Conservation (phyloP, 2,113 vertebrate genomes). For the Ctenomys sociabilis region DNA sequence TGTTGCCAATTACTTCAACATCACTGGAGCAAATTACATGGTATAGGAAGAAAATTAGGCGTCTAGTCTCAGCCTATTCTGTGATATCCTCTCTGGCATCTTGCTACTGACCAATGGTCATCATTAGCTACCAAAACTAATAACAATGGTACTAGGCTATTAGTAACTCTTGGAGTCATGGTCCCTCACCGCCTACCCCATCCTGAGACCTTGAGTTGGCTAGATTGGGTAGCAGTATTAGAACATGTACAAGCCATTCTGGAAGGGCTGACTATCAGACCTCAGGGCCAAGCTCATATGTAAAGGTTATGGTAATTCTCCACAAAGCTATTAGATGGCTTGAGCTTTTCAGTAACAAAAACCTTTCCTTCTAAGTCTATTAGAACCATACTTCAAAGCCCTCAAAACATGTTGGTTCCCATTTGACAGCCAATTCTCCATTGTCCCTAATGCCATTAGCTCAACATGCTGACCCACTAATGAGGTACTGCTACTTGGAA, state of each 20-base stretch:
- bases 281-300: neutral
- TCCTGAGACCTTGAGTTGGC: constrained; percentile 56
- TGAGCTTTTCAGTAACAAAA: neutral
- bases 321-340: constrained; percentile 14
- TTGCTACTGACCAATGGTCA: neutral
- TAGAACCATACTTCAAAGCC: constrained; percentile 20
- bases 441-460: constrained; percentile 71
- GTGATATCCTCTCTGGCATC: neutral
- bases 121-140: neutral
- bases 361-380: constrained; percentile 39
- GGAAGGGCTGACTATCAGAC: constrained; percentile 44
- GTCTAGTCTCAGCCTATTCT: neutral
- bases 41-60: neutral
- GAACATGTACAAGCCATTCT: constrained; percentile 37
- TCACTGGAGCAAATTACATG: neutral
- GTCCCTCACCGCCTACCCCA: constrained; percentile 37
- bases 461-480: constrained; percentile 44
- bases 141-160: neutral
- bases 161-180: neutral
- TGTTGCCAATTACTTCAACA: neutral
- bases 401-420: constrained; percentile 54
- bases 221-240: constrained; percentile 35
- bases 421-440: constrained; percentile 53
- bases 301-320: constrained; percentile 53
- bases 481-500: constrained; percentile 69